Conservation (phyloP, 2,888 invertebrate species). For the Cheilosia impressa region DNA sequence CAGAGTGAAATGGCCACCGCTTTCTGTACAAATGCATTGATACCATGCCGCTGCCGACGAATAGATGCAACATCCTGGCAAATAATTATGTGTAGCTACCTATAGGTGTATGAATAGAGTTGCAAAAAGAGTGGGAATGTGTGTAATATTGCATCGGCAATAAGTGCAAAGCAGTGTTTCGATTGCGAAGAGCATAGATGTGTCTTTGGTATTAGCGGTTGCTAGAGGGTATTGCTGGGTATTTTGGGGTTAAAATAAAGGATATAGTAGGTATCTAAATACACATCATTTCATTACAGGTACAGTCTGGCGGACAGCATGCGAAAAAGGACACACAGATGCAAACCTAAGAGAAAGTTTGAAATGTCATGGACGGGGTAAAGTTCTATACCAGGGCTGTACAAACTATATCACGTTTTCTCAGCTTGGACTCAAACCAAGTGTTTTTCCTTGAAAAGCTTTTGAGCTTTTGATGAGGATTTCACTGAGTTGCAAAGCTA, state of each 20-base stretch:
- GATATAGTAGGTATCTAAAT: too few species aligned
- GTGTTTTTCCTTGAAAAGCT: not conserved
- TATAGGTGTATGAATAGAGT: too few species aligned
- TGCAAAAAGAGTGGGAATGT: not conserved
- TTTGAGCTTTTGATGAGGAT: not conserved
- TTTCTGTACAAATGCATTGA: slow-evolving; percentile 17
- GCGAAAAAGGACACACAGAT: not conserved
- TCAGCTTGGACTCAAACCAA: not conserved
- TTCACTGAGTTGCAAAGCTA: not conserved
- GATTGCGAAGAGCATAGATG: not conserved
- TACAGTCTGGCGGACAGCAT: not conserved
- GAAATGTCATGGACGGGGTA: not conserved
- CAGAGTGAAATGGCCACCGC: slow-evolving; percentile 36
- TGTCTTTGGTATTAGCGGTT: slow-evolving; percentile 32
- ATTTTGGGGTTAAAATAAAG: too few species aligned
- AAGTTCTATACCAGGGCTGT: not conserved
- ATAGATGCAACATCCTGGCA: slow-evolving; percentile 38
- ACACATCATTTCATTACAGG: not conserved
- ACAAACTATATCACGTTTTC: not conserved
- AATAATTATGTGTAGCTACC: slow-evolving; percentile 18
- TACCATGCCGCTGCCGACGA: not conserved
- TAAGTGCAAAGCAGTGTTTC: slow-evolving; percentile 49
- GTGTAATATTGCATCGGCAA: slow-evolving; percentile 8
- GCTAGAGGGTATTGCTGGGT: not conserved
- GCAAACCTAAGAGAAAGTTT: not conserved